Conservation (phyloP, 1,140 invertebrate species). For the Dreissena rostriformis region DNA sequence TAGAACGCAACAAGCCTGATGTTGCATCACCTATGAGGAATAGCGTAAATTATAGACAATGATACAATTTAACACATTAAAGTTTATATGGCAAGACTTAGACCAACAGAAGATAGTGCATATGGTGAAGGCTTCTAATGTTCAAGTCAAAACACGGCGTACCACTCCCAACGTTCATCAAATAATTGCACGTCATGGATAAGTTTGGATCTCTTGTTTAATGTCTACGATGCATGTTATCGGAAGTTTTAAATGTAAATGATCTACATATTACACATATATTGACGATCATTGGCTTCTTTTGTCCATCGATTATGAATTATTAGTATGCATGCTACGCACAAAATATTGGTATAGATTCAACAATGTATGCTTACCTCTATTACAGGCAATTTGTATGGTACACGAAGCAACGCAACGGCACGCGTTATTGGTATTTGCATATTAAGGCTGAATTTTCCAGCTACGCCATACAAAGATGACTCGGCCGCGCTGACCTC, state of each 20-base stretch:
- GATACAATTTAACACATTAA: too few relatives aligned
- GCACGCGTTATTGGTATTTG: too few relatives aligned
- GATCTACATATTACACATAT: not conserved
- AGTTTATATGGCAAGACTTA: too few relatives aligned
- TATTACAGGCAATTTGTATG: conserved; percentile 18
- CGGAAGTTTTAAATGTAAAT: too few relatives aligned
- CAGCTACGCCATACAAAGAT: conserved; percentile 13
- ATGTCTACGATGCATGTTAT: too few relatives aligned
- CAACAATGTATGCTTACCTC: not conserved
- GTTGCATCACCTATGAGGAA: not conserved
- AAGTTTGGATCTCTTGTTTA: too few relatives aligned
- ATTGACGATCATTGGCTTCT: not conserved
- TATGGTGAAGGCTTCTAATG: not conserved
- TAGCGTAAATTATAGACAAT: not conserved
- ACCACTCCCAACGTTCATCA: too few relatives aligned
- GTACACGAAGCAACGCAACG: not conserved
- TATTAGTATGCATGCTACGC: not conserved
- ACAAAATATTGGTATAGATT: not conserved
- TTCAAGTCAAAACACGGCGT: too few relatives aligned
- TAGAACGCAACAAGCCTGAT: not conserved
- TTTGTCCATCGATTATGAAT: not conserved
- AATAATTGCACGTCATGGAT: too few relatives aligned
- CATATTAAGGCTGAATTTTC: conserved; percentile 10
- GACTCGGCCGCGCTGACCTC: not conserved
- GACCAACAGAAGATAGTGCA: not conserved